Percentiles rank a stretch among this genome's conserved stretches.
phyloP scores from a whole-genome alignment of 35 echinoderm and acorn worm genomes.

The Eucidaris tribuloides region DNA sequence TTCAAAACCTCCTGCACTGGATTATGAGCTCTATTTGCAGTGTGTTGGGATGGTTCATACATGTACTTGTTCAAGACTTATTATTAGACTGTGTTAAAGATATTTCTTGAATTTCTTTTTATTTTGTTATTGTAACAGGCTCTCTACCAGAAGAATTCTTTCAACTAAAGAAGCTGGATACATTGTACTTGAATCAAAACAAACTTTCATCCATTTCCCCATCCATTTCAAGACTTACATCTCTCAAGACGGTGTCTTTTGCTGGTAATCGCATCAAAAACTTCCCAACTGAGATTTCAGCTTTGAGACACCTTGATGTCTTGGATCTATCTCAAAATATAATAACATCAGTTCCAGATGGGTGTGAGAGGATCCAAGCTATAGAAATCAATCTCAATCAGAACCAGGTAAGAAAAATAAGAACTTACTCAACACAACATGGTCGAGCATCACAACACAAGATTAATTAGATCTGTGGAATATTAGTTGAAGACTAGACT shows the following conservation, averaged over 20 bases:
- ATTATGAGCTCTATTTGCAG: too few species aligned
- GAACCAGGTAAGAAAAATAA: slow-evolving; percentile 83
- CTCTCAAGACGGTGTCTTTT: slow-evolving; percentile 59
- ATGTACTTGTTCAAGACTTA: too few species aligned
- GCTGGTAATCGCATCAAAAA: slow-evolving; percentile 55
- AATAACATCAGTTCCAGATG: slow-evolving; percentile 58
- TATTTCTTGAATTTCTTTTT: too few species aligned
- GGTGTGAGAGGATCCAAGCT: slow-evolving; percentile 58
- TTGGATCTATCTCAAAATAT: slow-evolving; percentile 84
- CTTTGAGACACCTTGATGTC: slow-evolving; percentile 72
- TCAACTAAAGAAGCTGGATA: slow-evolving; percentile 73
- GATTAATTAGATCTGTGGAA: too few species aligned
- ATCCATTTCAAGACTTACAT: slow-evolving; percentile 39
- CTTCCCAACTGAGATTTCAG: slow-evolving; percentile 72
- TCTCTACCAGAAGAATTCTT: slow-evolving; percentile 56
- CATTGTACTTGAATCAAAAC: slow-evolving; percentile 56
- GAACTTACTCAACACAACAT: too few species aligned
- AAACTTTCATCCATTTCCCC: slow-evolving; percentile 54
- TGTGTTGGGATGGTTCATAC: too few species aligned
- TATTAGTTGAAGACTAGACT: too few species aligned
- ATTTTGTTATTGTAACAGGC: too few species aligned
- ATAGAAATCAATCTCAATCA: slow-evolving; percentile 92
- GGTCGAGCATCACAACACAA: too few species aligned
- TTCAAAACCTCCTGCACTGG: too few species aligned
- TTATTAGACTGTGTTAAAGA: too few species aligned